Evolutionary conservation across 2,888 invertebrate species (phyloP).

Genomic region (Bugula neritina): DNA sequence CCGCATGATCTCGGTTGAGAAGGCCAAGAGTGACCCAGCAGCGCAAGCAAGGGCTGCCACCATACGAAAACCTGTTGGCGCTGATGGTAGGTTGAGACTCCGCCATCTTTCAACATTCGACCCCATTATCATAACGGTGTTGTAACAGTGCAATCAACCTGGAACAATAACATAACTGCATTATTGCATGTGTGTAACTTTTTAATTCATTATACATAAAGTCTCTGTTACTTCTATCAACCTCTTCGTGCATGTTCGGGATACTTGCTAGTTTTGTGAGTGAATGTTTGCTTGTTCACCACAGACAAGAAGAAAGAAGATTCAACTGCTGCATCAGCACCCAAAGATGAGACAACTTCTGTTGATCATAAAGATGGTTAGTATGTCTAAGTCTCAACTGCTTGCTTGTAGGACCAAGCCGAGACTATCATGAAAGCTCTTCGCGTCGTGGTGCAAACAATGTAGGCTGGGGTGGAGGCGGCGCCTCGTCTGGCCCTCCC

Average conservation of each 20-base stretch:
- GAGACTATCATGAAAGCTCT: slow-evolving; percentile 7
- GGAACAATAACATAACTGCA: neutral
- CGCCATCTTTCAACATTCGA: too few species aligned
- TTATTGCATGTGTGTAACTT: neutral
- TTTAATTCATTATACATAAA: neutral
- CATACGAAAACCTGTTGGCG: neutral
- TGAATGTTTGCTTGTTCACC: slow-evolving; percentile 9
- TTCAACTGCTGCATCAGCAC: neutral
- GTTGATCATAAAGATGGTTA: slow-evolving; percentile 1
- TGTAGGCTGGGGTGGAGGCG: neutral
- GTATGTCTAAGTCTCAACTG: too few species aligned
- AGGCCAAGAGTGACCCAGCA: slow-evolving; percentile 56
- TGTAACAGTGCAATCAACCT: neutral
- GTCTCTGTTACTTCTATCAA: neutral
- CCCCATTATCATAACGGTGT: too few species aligned
- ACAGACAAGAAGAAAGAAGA: slow-evolving; percentile 21
- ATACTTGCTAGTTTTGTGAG: too few species aligned
- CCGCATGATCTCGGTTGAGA: slow-evolving; percentile 87
- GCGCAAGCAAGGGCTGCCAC: slow-evolving; percentile 5
- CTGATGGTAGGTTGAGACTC: neutral
- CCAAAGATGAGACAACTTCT: neutral
- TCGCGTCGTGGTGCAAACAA: neutral
- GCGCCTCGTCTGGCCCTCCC: slow-evolving; percentile 21
- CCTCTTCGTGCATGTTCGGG: neutral
- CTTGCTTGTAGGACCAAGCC: neutral